phyloP scores from a whole-genome alignment of 2,888 invertebrate genomes.

The Heteropelma amictum region DNA sequence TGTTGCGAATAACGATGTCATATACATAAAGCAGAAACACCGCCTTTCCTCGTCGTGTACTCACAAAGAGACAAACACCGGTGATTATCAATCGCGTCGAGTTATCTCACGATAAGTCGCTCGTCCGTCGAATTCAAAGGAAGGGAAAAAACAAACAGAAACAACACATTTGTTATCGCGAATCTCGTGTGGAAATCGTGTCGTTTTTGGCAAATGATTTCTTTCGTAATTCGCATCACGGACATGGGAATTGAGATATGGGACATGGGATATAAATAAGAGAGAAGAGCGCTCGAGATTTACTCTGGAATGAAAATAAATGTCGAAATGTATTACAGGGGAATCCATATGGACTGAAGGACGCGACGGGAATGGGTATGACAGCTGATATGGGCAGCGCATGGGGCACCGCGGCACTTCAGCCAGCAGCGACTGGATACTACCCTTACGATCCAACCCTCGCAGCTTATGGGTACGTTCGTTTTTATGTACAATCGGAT shows the following conservation, averaged over 20 bases:
- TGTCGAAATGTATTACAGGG: slow-evolving; percentile 83
- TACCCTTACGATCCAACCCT: slow-evolving; percentile 96
- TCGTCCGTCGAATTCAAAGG: no score
- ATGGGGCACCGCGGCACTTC: slow-evolving; percentile 94
- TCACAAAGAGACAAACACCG: no score
- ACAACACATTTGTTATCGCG: no score
- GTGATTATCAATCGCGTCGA: slow-evolving; percentile 26
- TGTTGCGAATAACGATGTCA: neutral
- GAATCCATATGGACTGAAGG: slow-evolving; percentile 93
- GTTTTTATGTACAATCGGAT: neutral
- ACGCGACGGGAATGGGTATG: slow-evolving; percentile 83
- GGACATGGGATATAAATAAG: neutral
- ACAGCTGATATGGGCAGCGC: slow-evolving; percentile 91
- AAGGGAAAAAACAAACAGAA: no score
- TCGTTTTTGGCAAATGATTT: neutral
- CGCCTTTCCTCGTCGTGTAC: no score
- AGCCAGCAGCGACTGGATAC: slow-evolving; percentile 91
- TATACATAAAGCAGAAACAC: no score
- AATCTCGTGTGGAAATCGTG: no score
- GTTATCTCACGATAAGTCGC: no score
- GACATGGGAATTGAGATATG: no score
- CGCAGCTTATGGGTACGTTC: slow-evolving; percentile 94
- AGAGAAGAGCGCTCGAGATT: neutral
- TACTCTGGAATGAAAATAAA: slow-evolving; percentile 46
- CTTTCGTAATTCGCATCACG: no score